Evolutionary conservation across 1,140 invertebrate genomes (phyloP), one percentile per base, ranked within the genome.

Genomic region (Pseudomyrmex pallidus): DNA sequence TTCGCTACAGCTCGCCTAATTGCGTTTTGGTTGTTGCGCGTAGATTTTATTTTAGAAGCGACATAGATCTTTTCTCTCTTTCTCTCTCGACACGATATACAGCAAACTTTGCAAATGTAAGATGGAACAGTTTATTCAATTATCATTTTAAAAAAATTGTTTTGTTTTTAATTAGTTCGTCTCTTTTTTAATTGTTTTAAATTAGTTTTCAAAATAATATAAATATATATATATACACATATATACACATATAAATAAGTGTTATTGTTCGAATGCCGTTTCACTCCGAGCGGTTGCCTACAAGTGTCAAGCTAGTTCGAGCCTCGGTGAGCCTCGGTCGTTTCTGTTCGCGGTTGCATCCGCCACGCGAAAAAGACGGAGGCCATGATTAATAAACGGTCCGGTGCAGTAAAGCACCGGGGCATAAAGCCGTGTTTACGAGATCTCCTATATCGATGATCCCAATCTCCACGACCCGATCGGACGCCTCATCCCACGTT

Each of bases 311-410:
- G 54, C 54, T 22, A 10, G 64, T 22, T 13, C 56, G 54, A 35
- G 15, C 12, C 66, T 48, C 20, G 44, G 12, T 20, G 22, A 22
- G 56, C 22, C 22, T 78, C 35, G 13, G 20, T 12, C 44, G 52
- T 54, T 22, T 57, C 46, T 48, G 20, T 56, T 56, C 52, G 56
- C 72, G 57, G 22, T 59, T 17, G 1, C 44, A 48, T 50, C 20
- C 44, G 48, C 62, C 25, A 48, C 2, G 8, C 48, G 64, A 82
- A 88, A 77, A 87, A 77, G 74, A 73, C 61, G 59, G 67, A 78
- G 66, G 76, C 70, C 46, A 72, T 84, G 86, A 88, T 88, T 87
- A 87, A 84, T 84, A 88, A 88, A 87, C 78, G 59, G 84, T 2
- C 57, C 70, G 59, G 64, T 1, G 84, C 62, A 67, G 73, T 82